phyloP scores from a whole-genome alignment of 2,797 vertebrate species.

The Cirrhinus mrigala region DNA sequence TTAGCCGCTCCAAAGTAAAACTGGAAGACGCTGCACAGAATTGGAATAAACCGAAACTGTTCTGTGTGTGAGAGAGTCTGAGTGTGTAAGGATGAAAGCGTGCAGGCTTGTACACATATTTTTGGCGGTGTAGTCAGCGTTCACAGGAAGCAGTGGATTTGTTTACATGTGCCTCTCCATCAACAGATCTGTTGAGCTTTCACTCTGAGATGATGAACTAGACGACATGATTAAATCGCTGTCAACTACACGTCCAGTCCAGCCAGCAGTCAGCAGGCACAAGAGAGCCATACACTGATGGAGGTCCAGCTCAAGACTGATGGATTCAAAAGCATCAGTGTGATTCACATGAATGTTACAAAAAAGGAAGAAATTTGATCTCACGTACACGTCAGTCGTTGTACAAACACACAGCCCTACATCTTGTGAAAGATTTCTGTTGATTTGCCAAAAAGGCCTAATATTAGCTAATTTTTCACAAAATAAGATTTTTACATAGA shows the following conservation, averaged over 20 bases:
- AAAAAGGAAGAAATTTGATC: background rate
- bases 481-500: background rate
- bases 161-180: slow-evolving; percentile 77
- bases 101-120: slow-evolving; percentile 69
- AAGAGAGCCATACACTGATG: slow-evolving; percentile 52
- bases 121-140: slow-evolving; percentile 71
- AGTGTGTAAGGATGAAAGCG: slow-evolving; percentile 59
- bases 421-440: background rate
- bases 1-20: slow-evolving; percentile 68
- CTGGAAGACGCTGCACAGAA: slow-evolving; percentile 58
- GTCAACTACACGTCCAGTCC: slow-evolving; percentile 65
- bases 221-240: slow-evolving; percentile 40
- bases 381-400: background rate
- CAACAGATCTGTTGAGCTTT: slow-evolving; percentile 64
- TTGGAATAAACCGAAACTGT: slow-evolving; percentile 69
- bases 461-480: background rate
- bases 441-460: background rate
- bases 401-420: background rate
- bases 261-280: slow-evolving; percentile 48
- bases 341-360: slow-evolving; percentile 7
- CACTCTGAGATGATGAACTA: slow-evolving; percentile 55
- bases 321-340: slow-evolving; percentile 28
- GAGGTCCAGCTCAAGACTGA: slow-evolving; percentile 29
- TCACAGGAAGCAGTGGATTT: slow-evolving; percentile 73
- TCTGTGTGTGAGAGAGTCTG: slow-evolving; percentile 48